phyloP scores from a whole-genome alignment of 92 coral and sea anemone species.

The Phymanthus crucifer region DNA sequence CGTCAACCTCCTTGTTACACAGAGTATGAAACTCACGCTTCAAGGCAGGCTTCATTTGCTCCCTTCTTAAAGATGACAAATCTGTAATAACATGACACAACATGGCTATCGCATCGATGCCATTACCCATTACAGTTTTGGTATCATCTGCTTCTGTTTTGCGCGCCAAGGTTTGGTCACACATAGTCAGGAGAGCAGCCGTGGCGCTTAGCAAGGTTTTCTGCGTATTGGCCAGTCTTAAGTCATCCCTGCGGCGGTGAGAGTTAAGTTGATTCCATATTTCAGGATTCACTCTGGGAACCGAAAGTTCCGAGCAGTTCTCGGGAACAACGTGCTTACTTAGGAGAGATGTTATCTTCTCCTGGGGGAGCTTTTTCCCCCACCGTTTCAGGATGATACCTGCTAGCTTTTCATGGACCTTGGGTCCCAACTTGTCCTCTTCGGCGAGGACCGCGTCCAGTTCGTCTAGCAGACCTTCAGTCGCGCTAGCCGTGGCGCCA shows the following conservation, averaged over 20 bases:
- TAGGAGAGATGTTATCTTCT: conserved; percentile 25
- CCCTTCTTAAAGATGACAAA: conserved; percentile 32
- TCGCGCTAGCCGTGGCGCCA: too few relatives aligned
- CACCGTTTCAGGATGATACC: too few relatives aligned
- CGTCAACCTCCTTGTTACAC: conserved; percentile 32
- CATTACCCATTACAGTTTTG: neutral
- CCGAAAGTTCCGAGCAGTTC: conserved; percentile 37
- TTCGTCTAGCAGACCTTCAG: too few relatives aligned
- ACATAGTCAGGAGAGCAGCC: conserved; percentile 16
- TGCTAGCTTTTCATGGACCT: too few relatives aligned
- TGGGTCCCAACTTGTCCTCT: too few relatives aligned
- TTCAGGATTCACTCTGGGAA: conserved; percentile 41
- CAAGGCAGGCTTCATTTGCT: conserved; percentile 46
- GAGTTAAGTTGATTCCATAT: conserved; percentile 23
- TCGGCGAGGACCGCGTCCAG: too few relatives aligned
- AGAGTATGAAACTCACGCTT: conserved; percentile 41
- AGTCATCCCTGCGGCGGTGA: conserved; percentile 30
- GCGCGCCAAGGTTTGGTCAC: neutral
- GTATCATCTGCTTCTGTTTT: neutral
- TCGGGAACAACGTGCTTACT: conserved; percentile 29
- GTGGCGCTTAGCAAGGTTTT: conserved; percentile 34
- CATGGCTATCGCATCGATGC: conserved; percentile 28
- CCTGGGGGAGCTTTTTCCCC: conserved; percentile 38
- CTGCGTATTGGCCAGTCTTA: conserved; percentile 18
- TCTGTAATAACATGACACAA: conserved; percentile 31